Evolutionary conservation across 2,113 vertebrate genomes (phyloP).

Genomic region (Trichechus manatus): DNA sequence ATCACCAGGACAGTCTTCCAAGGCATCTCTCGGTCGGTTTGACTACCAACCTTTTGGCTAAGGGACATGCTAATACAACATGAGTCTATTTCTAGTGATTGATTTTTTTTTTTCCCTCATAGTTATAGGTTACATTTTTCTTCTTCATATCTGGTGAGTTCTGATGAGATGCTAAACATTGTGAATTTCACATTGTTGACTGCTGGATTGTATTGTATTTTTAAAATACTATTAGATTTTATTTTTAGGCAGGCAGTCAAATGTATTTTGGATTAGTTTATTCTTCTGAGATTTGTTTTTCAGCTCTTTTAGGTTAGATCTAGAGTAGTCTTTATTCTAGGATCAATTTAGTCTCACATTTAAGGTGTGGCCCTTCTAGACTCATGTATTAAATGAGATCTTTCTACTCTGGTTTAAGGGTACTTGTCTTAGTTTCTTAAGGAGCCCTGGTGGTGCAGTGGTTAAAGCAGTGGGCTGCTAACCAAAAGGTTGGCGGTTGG

Average conservation of each 20-base stretch:
- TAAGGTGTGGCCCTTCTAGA: background rate
- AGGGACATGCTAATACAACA: too few relatives aligned
- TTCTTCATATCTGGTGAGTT: background rate
- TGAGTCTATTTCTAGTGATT: background rate
- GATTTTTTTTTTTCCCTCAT: background rate
- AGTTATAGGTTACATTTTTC: background rate
- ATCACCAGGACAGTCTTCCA: too few relatives aligned
- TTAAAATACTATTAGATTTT: background rate
- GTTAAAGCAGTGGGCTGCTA: too few relatives aligned
- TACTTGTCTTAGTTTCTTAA: background rate
- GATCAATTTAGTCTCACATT: background rate
- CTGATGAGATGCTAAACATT: background rate
- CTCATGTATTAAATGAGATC: background rate
- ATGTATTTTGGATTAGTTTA: background rate
- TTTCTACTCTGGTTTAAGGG: background rate
- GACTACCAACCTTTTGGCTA: too few relatives aligned
- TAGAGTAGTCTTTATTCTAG: background rate
- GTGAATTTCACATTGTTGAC: too few relatives aligned
- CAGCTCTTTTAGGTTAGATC: background rate
- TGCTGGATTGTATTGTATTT: background rate
- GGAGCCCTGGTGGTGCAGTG: too few relatives aligned
- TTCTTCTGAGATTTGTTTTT: constrained; percentile 14
- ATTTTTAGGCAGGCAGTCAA: background rate
- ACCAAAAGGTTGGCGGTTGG: too few relatives aligned
- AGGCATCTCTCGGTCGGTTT: too few relatives aligned